These are phyloP conservation scores for Drymonia ruficornis DNA, from an alignment of 2,888 invertebrate genomes.

Conservation along the genomic window DNA sequence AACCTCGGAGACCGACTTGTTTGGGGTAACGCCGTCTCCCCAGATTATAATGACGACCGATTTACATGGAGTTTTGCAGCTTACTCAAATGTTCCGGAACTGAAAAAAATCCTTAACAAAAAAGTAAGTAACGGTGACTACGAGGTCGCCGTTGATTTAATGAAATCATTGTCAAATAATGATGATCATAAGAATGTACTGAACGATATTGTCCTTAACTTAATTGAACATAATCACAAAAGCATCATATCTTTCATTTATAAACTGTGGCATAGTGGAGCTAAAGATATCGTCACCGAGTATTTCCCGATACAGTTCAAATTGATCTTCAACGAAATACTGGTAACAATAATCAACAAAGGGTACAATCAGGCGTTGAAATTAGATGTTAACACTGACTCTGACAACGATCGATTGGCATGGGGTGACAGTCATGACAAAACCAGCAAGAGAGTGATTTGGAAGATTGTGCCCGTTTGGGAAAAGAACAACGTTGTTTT, in stretches of 20 bases:
- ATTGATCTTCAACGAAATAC: neutral
- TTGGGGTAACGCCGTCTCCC: no score
- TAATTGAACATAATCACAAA: neutral
- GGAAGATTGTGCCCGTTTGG: neutral
- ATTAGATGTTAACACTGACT: neutral
- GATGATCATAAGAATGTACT: neutral
- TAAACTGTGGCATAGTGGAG: neutral
- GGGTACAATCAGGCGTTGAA: no score
- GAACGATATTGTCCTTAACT: no score
- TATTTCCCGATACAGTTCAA: no score
- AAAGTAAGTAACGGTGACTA: neutral
- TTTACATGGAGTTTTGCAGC: no score
- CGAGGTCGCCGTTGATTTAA: neutral
- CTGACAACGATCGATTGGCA: neutral
- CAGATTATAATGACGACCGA: no score
- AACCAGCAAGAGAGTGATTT: neutral
- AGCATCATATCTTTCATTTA: neutral
- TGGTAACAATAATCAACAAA: neutral
- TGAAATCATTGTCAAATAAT: neutral
- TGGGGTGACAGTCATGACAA: conserved; percentile 3
- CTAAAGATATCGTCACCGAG: neutral
- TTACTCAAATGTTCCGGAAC: neutral
- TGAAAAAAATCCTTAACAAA: neutral
- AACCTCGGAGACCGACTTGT: no score
- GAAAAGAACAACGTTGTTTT: neutral